phyloP scores from a whole-genome alignment of 1,140 invertebrate species.

The Vollenhovia emeryi region DNA sequence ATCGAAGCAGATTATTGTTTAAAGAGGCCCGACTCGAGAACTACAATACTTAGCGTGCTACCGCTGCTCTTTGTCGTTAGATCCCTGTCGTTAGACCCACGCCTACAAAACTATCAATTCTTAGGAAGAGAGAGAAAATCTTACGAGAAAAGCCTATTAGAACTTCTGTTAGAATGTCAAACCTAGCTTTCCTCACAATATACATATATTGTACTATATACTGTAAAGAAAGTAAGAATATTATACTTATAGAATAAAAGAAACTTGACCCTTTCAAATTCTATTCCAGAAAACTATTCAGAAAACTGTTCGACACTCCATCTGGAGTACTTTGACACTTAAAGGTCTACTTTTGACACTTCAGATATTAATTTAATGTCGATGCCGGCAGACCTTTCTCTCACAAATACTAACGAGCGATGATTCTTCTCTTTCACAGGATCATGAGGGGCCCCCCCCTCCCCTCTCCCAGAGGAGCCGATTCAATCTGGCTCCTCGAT shows the following conservation, averaged over 20 bases:
- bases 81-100: neutral
- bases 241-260: too few relatives aligned
- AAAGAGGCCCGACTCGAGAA: neutral
- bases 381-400: neutral
- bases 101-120: neutral
- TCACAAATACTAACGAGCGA: neutral
- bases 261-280: too few relatives aligned
- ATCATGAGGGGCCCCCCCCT: conserved; percentile 10
- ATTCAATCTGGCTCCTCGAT: conserved; percentile 68
- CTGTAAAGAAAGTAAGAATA: too few relatives aligned
- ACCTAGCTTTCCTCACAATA: too few relatives aligned
- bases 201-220: too few relatives aligned
- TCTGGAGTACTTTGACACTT: neutral
- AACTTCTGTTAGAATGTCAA: too few relatives aligned
- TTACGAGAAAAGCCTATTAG: too few relatives aligned
- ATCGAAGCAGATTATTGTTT: conserved; percentile 56
- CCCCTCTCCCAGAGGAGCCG: too few relatives aligned
- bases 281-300: too few relatives aligned
- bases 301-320: too few relatives aligned
- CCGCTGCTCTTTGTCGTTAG: neutral
- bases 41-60: neutral
- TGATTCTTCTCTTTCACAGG: neutral
- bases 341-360: neutral
- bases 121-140: neutral
- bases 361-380: conserved; percentile 21